A percentile compares a stretch with the other conserved stretches of the same genome.
Evolutionary conservation across 2,797 vertebrate genomes (phyloP).

Genomic region (Mormyrus proboscirostris): DNA sequence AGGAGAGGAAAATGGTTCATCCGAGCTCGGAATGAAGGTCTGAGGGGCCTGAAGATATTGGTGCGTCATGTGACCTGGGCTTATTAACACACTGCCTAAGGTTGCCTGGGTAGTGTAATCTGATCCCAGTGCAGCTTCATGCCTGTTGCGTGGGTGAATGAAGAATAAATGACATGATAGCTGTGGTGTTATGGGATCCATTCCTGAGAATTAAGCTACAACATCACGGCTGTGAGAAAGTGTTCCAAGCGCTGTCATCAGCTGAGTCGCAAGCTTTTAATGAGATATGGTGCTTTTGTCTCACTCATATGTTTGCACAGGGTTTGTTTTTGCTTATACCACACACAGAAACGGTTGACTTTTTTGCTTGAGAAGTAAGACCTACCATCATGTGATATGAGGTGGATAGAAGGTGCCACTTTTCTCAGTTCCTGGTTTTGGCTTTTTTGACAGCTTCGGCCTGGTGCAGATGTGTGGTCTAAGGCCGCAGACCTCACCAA

Average conservation of each 20-base stretch:
- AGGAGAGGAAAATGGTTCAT: neutral
- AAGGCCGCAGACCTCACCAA: neutral
- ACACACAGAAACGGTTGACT: neutral
- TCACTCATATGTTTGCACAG: neutral
- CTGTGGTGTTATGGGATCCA: neutral
- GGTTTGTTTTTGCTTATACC: neutral
- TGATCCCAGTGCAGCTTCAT: neutral
- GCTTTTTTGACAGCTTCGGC: neutral
- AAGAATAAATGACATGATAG: neutral
- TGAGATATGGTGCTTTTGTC: constrained; percentile 11
- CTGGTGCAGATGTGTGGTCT: neutral
- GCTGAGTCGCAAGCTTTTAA: neutral
- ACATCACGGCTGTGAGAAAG: neutral
- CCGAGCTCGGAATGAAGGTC: neutral
- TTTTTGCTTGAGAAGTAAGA: neutral
- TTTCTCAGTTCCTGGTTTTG: neutral
- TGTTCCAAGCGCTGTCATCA: neutral
- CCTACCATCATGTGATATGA: neutral
- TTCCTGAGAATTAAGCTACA: neutral
- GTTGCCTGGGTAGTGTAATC: neutral
- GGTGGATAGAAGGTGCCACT: neutral
- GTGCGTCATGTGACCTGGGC: neutral
- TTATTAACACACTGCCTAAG: neutral
- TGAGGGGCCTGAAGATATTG: neutral
- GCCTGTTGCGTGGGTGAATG: neutral